Evolutionary conservation across 2,888 invertebrate species (phyloP).

Genomic region (Oxystoma pomonae): DNA sequence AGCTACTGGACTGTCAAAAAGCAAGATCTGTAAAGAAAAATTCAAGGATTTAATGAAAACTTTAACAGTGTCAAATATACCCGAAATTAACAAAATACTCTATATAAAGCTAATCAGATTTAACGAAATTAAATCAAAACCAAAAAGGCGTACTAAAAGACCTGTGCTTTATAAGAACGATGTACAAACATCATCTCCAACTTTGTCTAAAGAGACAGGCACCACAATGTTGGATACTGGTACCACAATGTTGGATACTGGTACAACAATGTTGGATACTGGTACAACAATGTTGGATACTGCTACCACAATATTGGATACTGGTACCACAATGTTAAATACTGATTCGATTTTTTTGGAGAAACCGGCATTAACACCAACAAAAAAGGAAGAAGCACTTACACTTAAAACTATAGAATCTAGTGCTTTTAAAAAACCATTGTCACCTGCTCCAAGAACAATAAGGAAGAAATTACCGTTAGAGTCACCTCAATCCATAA

Average conservation of each 20-base stretch:
- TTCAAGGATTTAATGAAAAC: background rate
- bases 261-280: background rate
- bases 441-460: background rate
- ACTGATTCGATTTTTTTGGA: background rate
- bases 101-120: background rate
- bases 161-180: background rate
- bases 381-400: background rate
- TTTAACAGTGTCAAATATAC: background rate
- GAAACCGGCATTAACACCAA: too few species aligned
- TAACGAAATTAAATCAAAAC: background rate
- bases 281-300: background rate
- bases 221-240: background rate
- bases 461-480: too few species aligned
- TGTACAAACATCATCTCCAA: background rate
- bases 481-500: too few species aligned
- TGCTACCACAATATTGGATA: background rate
- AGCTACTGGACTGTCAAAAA: background rate
- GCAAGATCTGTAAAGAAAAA: background rate
- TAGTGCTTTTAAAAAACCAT: constrained; percentile 6
- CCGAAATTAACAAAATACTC: background rate
- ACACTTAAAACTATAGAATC: background rate
- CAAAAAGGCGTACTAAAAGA: background rate
- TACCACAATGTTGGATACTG: background rate
- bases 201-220: background rate
- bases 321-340: background rate